A percentile compares a stretch with the other conserved stretches of the same genome.
These are phyloP conservation scores for Noctua comes DNA, from an alignment of 2,888 invertebrate species.

Conservation along the genomic window DNA sequence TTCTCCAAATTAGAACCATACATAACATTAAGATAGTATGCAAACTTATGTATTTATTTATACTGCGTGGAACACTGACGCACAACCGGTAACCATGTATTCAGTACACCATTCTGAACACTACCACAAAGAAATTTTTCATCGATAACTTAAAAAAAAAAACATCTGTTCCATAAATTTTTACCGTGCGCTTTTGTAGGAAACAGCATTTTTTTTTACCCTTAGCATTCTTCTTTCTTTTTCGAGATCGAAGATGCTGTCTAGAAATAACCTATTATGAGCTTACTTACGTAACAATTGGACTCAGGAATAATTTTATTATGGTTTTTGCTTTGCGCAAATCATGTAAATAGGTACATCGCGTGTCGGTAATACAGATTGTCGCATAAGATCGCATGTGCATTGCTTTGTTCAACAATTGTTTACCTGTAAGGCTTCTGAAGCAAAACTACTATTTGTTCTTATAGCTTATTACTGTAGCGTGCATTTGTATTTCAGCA, in stretches of 20 bases:
- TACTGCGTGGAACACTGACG: no score
- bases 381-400: constrained; percentile 17
- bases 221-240: neutral
- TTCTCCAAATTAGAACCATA: no score
- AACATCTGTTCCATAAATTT: no score
- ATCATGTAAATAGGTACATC: neutral
- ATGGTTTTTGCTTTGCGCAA: neutral
- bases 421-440: constrained; percentile 3
- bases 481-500: neutral
- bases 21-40: no score
- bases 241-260: neutral
- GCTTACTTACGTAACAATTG: neutral
- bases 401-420: constrained; percentile 22
- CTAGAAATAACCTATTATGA: neutral
- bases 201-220: no score
- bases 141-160: no score
- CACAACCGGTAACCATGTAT: no score
- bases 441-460: neutral
- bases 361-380: constrained; percentile 21
- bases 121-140: no score
- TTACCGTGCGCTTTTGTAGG: no score
- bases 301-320: neutral
- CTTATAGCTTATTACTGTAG: neutral
- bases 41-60: no score
- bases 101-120: no score